phyloP scores from a whole-genome alignment of 2,113 vertebrate species.

The Megaleporinus macrocephalus region DNA sequence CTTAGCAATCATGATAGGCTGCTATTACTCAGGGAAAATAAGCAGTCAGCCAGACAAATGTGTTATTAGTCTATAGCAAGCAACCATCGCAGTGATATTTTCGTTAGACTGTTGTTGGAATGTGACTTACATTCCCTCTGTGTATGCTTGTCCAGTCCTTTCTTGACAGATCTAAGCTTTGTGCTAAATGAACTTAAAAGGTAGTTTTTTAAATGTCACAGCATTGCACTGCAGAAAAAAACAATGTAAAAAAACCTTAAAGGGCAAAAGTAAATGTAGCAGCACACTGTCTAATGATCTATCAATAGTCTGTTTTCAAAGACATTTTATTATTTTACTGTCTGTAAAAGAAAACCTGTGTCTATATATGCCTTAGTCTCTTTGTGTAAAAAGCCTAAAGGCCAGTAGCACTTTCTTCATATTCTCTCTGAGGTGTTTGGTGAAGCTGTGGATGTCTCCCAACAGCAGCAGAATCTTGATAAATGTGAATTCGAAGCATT shows the following conservation, averaged over 20 bases:
- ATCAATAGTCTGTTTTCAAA: not conserved
- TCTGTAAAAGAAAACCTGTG: not conserved
- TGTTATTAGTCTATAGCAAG: not conserved
- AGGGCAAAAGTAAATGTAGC: not conserved
- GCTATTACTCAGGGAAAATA: conserved; percentile 10
- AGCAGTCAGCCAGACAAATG: conserved; percentile 3
- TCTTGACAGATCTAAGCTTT: not conserved
- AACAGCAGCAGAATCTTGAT: not conserved
- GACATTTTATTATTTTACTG: not conserved
- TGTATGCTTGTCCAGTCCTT: not conserved
- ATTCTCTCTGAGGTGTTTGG: not conserved
- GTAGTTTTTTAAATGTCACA: not conserved
- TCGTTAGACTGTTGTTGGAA: not conserved
- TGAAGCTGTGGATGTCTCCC: not conserved
- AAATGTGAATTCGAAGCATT: not conserved
- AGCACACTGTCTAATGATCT: not conserved
- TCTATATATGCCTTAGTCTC: not conserved
- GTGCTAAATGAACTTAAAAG: not conserved
- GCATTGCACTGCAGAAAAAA: not conserved
- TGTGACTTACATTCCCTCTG: not conserved
- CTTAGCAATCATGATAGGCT: not conserved
- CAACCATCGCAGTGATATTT: not conserved
- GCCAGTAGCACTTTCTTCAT: not conserved
- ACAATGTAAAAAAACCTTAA: not conserved
- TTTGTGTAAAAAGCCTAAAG: not conserved